Percentiles rank a stretch among this genome's conserved stretches.
phyloP scores from a whole-genome alignment of 2,797 vertebrate species.

The Sorex maritimensis region DNA sequence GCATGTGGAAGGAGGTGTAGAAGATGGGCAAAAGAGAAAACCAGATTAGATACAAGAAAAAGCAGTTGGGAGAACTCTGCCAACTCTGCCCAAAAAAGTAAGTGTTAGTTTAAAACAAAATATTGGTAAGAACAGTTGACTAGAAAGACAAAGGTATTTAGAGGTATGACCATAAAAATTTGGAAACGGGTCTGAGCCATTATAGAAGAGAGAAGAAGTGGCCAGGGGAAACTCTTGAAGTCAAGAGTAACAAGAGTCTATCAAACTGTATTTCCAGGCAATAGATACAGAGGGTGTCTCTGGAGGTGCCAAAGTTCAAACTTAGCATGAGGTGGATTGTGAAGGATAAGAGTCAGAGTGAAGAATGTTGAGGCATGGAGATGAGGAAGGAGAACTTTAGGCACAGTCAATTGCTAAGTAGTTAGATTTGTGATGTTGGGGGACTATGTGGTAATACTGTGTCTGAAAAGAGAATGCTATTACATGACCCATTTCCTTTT shows the following conservation, averaged over 20 bases:
- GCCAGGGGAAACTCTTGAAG: background rate
- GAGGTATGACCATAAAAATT: background rate
- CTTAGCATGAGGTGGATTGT: background rate
- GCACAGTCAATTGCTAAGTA: background rate
- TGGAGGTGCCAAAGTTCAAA: background rate
- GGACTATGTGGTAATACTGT: background rate
- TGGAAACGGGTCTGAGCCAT: background rate
- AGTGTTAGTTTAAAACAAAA: background rate
- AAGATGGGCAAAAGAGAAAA: background rate
- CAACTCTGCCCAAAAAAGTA: background rate
- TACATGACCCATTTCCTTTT: slow-evolving; percentile 1
- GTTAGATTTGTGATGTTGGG: background rate
- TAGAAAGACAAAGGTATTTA: background rate
- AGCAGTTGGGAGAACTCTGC: background rate
- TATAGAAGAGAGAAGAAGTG: background rate
- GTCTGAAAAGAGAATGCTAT: background rate
- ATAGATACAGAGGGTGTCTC: background rate
- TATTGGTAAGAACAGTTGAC: too few species aligned
- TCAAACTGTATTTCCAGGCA: background rate
- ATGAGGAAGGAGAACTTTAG: background rate
- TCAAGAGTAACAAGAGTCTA: background rate
- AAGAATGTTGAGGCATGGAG: background rate
- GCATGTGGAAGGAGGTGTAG: background rate
- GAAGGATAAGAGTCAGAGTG: background rate
- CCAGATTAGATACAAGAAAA: background rate